Conservation (phyloP, 1,140 invertebrate species). For the Conus ventricosus region DNA sequence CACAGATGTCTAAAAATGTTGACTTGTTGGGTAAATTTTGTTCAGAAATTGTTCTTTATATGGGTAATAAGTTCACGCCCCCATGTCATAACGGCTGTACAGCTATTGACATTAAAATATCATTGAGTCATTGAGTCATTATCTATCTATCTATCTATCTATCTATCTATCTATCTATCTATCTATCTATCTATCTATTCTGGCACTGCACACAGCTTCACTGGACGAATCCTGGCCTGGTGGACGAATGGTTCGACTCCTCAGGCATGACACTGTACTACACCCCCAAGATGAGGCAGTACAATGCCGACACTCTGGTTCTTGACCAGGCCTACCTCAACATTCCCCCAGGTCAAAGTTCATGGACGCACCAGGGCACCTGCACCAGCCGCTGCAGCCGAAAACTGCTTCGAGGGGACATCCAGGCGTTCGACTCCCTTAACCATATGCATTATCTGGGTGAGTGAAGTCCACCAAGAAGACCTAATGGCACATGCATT, state of each 20-base stretch:
- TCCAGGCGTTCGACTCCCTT: background rate
- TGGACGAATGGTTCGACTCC: slow-evolving; percentile 3
- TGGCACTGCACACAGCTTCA: background rate
- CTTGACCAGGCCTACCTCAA: background rate
- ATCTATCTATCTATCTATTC: no score
- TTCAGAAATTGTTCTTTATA: no score
- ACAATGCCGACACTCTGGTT: background rate
- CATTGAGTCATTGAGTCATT: no score
- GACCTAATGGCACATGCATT: no score
- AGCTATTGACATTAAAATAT: no score
- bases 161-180: no score
- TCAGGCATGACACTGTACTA: slow-evolving; percentile 20
- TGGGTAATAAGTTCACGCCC: no score
- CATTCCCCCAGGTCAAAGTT: slow-evolving; percentile 15
- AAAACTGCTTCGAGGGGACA: background rate
- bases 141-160: no score
- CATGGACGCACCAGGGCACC: background rate
- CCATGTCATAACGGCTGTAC: no score
- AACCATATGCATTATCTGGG: slow-evolving; percentile 34
- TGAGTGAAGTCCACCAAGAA: background rate
- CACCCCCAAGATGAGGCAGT: slow-evolving; percentile 1
- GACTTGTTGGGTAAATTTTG: no score
- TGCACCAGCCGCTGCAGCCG: slow-evolving; percentile 3
- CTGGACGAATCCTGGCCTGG: slow-evolving; percentile 24
- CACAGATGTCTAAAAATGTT: no score